Base-by-base conservation (phyloP, 2,888 invertebrate genomes). In the Pristionchus exspectatus region DNA sequence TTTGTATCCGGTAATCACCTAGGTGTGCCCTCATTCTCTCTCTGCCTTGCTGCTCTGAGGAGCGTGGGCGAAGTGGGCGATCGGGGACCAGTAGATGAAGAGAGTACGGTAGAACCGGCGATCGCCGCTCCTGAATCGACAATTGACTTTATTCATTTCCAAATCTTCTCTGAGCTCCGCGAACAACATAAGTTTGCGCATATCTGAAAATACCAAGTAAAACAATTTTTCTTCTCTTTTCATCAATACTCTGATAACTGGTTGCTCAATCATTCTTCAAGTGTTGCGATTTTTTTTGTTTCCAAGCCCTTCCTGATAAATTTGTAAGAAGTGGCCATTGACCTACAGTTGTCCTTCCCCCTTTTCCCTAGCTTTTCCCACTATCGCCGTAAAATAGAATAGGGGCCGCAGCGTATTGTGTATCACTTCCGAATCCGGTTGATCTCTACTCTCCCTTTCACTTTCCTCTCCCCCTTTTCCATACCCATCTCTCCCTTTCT, bases 11-110 rank as follows among this genome's bases (percentile, higher is more conserved):
- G 0, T 12, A 50, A 7, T 50, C 44, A 85, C 69, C 87, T 87
- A 50, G 69, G 84, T 12, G 87, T 69, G 3, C 87, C 87, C 56
- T 54, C 74, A 74, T 87, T 21, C 63, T 87, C 90, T 21, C 90
- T 24, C 50, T 77, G 86, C 38, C 90, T 72, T 18, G 87, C 87
- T 24, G 90, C 84, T 38, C 88, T 92, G 44, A 93, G 90, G 5
- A 92, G 90, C 16, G 91, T 90, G 18, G 93, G 92, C 30, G 93
- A 93, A 7, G 92, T 92, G 90, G 93, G 93, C 74, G 93, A 92
- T 16, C 91, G 72, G 56, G 87, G 87, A n/a, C 74, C 72, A 14
- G 74, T n/a, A 1, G 56, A 21, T 10, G 74, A 38, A 2, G 72
- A 50, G n/a, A 74, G 27, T 63, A 54, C 74, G 50, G 74, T 85